These are phyloP conservation scores for Embiotoca jacksoni DNA, from an alignment of 2,113 vertebrate species.

Conservation along the genomic window DNA sequence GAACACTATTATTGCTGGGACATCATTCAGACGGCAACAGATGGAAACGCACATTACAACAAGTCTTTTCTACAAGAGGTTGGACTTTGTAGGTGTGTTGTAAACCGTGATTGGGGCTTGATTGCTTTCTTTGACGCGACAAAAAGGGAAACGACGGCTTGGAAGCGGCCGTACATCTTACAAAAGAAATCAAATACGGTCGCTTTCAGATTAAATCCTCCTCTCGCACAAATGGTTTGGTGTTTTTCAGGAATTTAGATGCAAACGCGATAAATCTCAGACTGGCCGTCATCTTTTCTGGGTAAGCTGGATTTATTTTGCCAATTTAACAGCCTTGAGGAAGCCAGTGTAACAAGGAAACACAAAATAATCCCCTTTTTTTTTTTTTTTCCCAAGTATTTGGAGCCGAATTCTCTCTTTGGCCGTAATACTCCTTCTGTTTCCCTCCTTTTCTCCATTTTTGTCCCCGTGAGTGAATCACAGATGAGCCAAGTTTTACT, in stretches of 20 bases:
- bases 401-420: too few species aligned
- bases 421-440: too few species aligned
- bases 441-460: too few species aligned
- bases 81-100: slow-evolving; percentile 51
- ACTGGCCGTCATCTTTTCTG: slow-evolving; percentile 24
- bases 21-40: slow-evolving; percentile 50
- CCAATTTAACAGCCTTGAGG: slow-evolving; percentile 30
- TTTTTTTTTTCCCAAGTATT: too few species aligned
- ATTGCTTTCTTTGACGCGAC: slow-evolving; percentile 59
- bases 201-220: slow-evolving; percentile 40
- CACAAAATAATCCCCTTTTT: slow-evolving; percentile 20
- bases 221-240: not conserved
- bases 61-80: slow-evolving; percentile 35
- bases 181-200: slow-evolving; percentile 27
- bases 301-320: slow-evolving; percentile 40
- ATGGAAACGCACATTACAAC: slow-evolving; percentile 42
- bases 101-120: slow-evolving; percentile 60
- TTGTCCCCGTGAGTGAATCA: too few species aligned
- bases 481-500: slow-evolving; percentile 1
- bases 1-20: slow-evolving; percentile 46
- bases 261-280: slow-evolving; percentile 27
- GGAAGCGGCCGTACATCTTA: slow-evolving; percentile 16
- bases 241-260: slow-evolving; percentile 14
- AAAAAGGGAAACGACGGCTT: slow-evolving; percentile 37
- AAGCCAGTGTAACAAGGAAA: slow-evolving; percentile 11